phyloP scores from a whole-genome alignment of 2,797 vertebrate genomes.

The Alosa sapidissima region DNA sequence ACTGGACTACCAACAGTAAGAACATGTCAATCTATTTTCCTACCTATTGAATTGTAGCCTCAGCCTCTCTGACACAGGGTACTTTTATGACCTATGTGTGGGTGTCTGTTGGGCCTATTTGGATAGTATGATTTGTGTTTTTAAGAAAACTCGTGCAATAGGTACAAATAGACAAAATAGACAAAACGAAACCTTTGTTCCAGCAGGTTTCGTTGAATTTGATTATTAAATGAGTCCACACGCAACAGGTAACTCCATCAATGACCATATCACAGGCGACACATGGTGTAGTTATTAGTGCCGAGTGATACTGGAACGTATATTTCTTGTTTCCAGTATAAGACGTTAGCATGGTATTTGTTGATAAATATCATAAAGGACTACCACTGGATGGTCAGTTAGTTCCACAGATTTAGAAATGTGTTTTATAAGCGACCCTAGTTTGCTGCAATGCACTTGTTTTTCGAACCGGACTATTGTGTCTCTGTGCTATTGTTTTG shows the following conservation, averaged over 20 bases:
- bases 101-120: not conserved
- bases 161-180: not conserved
- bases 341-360: not conserved
- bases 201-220: not conserved
- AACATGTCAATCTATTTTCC: constrained; percentile 12
- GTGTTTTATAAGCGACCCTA: not conserved
- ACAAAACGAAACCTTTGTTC: not conserved
- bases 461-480: not conserved
- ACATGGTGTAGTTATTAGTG: not conserved
- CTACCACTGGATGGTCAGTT: not conserved
- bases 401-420: not conserved
- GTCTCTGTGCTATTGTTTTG: not conserved
- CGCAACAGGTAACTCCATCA: not conserved
- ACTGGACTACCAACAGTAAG: constrained; percentile 94
- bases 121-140: not conserved
- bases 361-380: not conserved
- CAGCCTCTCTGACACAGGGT: not conserved
- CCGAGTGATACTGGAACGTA: not conserved
- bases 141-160: not conserved
- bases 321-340: not conserved
- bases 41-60: not conserved
- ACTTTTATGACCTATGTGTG: not conserved
- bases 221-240: not conserved
- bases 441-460: not conserved
- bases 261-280: not conserved